Base-by-base conservation (phyloP, 2,113 vertebrate genomes). In the Prietella phreatophila region DNA sequence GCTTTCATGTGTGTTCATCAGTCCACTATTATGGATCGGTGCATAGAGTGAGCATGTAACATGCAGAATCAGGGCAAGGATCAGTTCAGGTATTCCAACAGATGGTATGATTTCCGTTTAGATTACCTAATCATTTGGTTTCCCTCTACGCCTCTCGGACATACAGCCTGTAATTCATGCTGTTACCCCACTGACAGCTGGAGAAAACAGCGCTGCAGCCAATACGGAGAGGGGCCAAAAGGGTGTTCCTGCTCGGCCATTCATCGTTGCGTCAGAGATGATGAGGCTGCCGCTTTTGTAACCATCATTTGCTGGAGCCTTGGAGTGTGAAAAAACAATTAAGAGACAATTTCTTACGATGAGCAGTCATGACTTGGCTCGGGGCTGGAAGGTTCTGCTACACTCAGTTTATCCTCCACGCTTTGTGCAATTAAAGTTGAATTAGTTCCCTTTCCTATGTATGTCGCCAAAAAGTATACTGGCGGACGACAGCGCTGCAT, bases 31-130 rank as follows among this genome's bases (percentile, higher is more conserved):
- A 71, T 81, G 81, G 89, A 87, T 87, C 87, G 78, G 76, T 76
- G 87, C 65, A 58, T 61, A 22, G 58, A 69, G 5, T 78, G 42
- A 83, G 56, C 83, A 82, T 67, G 82, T 56, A 47, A 82, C 65
- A 78, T 85, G 87, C 85, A 83, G 67, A 89, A 85, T 88, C 76
- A 36, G 87, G 78, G 67, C 67, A 33, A 82, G 85, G 89, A 90
- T 89, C 87, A 67, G 85, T 86, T 86, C 56, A 61, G 83, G 42
- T 47, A 47, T 47, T 7, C 42, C 5, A 89, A 85, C 87, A 91
- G 89, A 88, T 88, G 89, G 87, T 86, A 73, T 75, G 42, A 91
- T 90, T 91, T 91, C 90, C 89, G 87, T 91, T 91, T 91, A 91
- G 87, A 91, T 91, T 90, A 85, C 78, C 15, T 63, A 85, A 79